Evolutionary conservation across 2,113 vertebrate species (phyloP), one percentile per base, ranked within the genome.

Genomic region (Neopipo cinnamomea): DNA sequence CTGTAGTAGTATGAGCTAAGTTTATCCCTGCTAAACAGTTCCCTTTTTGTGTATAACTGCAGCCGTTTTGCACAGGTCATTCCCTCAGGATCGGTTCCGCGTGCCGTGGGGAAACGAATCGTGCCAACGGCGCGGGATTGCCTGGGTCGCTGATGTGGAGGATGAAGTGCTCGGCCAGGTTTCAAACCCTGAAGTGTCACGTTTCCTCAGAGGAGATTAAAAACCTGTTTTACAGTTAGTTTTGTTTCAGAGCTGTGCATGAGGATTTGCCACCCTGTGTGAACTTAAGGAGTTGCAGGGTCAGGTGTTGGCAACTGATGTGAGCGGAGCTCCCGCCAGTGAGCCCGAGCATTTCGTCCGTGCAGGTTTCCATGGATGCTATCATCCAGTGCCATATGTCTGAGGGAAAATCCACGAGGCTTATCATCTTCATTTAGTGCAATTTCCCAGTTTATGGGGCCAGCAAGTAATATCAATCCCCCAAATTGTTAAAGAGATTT

Each of bases 201-300:
- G 1, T 31, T 79, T 92, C 31, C 41, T 18, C 7, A 4, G 71
- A 70, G 53, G 53, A 75, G 44, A 56, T 74, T 62, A 63, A 85
- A 85, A 91, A 17, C 53, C 18, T 70, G 49, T 2, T 73, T 42
- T 39, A 25, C 17, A 15, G 0, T 68, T 59, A 50, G 27, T 77
- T 92, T 78, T 53, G 19, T 19, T 66, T 41, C 28, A 27, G 31
- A 84, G 39, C 18, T 67, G 1, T 15, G 11, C 27, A 3, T 74
- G 9, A 4, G 0, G 11, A 3, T 71, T 77, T 74, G 46, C 46
- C 5, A 2, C 66, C 0, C 0, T 30, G 20, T 37, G 28, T 56
- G 35, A 25, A 20, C 41, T 49, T 58, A 27, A 31, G 58, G 19
- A 23, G 58, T 15, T 75, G 73, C 33, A 12, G 35, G 46, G 14